phyloP scores from a whole-genome alignment of 2,888 invertebrate species.

The Kryphioiulus occultus region DNA sequence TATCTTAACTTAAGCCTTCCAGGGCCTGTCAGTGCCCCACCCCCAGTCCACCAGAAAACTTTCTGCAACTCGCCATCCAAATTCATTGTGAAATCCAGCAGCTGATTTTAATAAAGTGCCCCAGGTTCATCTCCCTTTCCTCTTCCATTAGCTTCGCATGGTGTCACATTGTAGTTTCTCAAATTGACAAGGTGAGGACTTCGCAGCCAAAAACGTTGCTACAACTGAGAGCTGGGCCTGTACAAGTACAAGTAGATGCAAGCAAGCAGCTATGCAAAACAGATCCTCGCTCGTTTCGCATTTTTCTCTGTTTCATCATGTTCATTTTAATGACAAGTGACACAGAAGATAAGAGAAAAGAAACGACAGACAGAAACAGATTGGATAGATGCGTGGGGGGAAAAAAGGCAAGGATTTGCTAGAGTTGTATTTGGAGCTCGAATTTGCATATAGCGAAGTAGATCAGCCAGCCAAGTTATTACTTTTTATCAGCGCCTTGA shows the following conservation, averaged over 20 bases:
- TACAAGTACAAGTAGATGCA: too few species aligned
- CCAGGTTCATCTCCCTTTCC: neutral
- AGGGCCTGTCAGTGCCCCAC: neutral
- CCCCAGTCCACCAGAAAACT: neutral
- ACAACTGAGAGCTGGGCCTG: too few species aligned
- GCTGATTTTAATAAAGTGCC: constrained; percentile 36
- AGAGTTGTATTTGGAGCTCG: neutral
- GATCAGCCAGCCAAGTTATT: neutral
- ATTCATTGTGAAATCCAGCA: neutral
- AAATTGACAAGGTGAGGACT: constrained; percentile 27
- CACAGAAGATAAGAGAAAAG: constrained; percentile 16
- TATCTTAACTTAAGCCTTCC: too few species aligned
- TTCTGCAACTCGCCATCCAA: neutral
- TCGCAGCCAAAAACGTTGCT: neutral
- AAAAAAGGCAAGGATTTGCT: neutral
- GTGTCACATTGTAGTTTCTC: neutral
- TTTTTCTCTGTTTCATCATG: constrained; percentile 32
- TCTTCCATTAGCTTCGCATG: constrained; percentile 2
- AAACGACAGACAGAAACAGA: constrained; percentile 40
- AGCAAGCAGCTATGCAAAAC: neutral
- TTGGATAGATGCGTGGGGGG: neutral
- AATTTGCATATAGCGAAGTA: neutral
- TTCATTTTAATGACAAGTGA: constrained; percentile 40
- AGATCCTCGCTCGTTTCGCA: neutral
- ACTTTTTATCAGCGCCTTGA: neutral